Evolutionary conservation across 2,113 vertebrate species (phyloP).

Genomic region (Lepidothrix coronata): DNA sequence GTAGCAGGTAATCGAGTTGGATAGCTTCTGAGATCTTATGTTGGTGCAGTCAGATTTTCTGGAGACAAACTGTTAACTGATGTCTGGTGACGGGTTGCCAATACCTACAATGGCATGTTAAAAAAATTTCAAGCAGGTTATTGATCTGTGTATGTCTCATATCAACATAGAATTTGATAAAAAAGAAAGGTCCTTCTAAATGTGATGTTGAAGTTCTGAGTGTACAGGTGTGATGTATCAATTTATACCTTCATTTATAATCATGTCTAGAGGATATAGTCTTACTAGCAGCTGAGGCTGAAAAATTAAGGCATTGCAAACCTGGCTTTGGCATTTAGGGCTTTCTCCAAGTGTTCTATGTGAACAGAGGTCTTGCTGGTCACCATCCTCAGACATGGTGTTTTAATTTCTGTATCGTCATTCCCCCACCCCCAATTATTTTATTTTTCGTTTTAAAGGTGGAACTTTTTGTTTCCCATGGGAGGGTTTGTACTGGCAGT

Average conservation of each 20-base stretch:
- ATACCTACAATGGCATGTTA: neutral
- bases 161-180: neutral
- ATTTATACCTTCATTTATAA: neutral
- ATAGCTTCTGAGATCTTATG: neutral
- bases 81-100: neutral
- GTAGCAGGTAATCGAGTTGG: neutral
- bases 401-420: neutral
- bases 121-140: neutral
- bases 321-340: neutral
- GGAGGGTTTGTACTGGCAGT: neutral
- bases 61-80: neutral
- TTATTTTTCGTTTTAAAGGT: neutral
- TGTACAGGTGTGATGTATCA: neutral
- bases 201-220: neutral
- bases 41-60: neutral
- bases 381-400: rapidly evolving
- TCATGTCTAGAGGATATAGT: rapidly evolving
- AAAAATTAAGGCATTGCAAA: neutral
- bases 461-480: neutral
- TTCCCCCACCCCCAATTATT: neutral
- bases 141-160: neutral
- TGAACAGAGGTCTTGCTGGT: neutral
- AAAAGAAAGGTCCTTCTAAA: neutral
- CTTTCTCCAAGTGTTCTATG: neutral
- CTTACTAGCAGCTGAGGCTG: neutral